These are phyloP conservation scores for Pituophis catenifer DNA, from an alignment of 2,113 vertebrate species.

Conservation along the genomic window DNA sequence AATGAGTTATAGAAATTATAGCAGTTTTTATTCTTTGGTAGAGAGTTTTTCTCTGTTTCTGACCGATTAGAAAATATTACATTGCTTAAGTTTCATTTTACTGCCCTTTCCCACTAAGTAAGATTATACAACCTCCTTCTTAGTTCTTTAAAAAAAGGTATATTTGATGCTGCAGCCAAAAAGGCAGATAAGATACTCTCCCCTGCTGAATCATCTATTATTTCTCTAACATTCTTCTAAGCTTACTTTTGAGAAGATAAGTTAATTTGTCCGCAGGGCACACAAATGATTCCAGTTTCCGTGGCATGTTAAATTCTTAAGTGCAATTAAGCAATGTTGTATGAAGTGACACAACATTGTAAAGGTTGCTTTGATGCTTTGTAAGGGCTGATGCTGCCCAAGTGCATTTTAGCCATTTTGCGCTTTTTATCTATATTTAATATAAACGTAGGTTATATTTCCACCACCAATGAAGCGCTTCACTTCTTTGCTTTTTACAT, in stretches of 20 bases:
- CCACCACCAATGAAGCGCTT: not conserved
- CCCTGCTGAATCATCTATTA: not conserved
- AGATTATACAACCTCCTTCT: not conserved
- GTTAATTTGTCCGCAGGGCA: not conserved
- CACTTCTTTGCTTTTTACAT: conserved; percentile 25
- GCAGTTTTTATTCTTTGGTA: not conserved
- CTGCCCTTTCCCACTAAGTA: not conserved
- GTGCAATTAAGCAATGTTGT: not conserved
- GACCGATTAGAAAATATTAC: not conserved
- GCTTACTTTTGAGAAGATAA: not conserved
- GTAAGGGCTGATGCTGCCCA: not conserved
- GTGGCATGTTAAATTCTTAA: not conserved
- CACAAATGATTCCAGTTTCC: not conserved
- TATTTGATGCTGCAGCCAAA: not conserved
- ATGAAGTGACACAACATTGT: not conserved
- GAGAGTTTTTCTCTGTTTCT: not conserved
- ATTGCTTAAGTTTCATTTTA: not conserved
- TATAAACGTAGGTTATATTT: conserved; percentile 4
- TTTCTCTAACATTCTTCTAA: conserved; percentile 4
- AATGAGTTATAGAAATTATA: not conserved
- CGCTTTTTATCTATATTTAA: conserved; percentile 13
- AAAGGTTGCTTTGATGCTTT: not conserved
- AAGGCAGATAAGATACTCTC: not conserved
- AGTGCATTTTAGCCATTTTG: not conserved
- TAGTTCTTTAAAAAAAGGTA: not conserved